Evolutionary conservation across 2,888 invertebrate species (phyloP).

Genomic region (Spatulosminthurus flaviceps): DNA sequence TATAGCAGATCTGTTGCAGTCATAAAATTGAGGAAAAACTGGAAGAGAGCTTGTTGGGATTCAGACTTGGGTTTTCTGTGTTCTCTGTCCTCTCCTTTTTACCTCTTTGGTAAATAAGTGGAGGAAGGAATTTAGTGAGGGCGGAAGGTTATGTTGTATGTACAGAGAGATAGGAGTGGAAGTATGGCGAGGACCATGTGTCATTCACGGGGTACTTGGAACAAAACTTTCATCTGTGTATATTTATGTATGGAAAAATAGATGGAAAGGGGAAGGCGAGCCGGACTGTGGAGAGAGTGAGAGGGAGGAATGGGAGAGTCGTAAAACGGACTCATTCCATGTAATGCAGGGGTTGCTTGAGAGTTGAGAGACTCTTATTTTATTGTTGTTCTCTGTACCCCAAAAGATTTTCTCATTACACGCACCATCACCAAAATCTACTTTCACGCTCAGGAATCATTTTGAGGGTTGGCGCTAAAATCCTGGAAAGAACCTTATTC

Average conservation of each 20-base stretch:
- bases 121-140: no score
- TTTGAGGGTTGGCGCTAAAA: conserved; percentile 5
- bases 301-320: conserved; percentile 37
- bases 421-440: conserved; percentile 44
- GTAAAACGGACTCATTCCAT: conserved; percentile 46
- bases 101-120: no score
- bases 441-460: conserved; percentile 27
- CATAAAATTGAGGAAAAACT: conserved; percentile 29
- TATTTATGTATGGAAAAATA: conserved; percentile 12
- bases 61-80: not conserved
- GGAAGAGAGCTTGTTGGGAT: conserved; percentile 26
- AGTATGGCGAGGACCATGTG: conserved; percentile 21
- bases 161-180: not conserved
- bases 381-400: conserved; percentile 48
- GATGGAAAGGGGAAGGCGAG: no score
- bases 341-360: not conserved
- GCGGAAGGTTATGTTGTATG: no score
- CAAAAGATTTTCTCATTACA: conserved; percentile 49
- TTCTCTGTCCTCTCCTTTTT: no score
- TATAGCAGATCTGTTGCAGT: conserved; percentile 22
- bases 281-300: conserved; percentile 14
- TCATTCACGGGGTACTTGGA: conserved; percentile 14
- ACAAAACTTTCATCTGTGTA: not conserved
- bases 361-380: conserved; percentile 28
- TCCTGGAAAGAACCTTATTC: conserved; percentile 1